Percentiles rank a stretch among this genome's conserved stretches.
phyloP scores from a whole-genome alignment of 2,888 invertebrate species.

The Alsophila aescularia region DNA sequence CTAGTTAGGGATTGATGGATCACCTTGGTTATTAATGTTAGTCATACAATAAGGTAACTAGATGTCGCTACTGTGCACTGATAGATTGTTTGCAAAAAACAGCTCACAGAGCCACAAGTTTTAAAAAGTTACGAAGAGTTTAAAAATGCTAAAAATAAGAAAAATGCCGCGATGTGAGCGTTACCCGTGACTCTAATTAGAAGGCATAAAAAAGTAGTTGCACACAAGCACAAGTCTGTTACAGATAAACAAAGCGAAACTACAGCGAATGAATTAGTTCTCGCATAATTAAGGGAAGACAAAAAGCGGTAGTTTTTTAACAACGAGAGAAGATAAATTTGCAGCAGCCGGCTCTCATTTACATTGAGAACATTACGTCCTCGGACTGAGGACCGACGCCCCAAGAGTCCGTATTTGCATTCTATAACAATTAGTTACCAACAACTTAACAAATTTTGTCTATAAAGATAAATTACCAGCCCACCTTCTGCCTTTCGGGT shows the following conservation, averaged over 20 bases:
- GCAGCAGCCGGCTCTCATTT: constrained; percentile 60
- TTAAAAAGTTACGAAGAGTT: no score
- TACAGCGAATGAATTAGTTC: constrained; percentile 37
- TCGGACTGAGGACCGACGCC: constrained; percentile 56
- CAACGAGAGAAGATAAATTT: constrained; percentile 57
- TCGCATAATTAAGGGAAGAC: constrained; percentile 37
- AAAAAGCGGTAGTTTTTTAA: constrained; percentile 43
- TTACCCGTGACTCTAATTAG: no score
- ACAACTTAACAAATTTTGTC: constrained; percentile 68
- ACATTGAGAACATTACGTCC: constrained; percentile 70
- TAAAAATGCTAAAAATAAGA: no score
- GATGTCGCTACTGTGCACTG: no score
- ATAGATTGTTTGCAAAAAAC: no score
- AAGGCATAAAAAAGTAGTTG: constrained; percentile 2
- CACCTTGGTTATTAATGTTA: no score
- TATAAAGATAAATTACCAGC: constrained; percentile 45
- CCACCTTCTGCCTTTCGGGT: constrained; percentile 22
- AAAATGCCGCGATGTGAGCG: no score
- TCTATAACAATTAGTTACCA: constrained; percentile 73
- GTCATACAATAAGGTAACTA: no score
- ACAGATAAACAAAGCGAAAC: constrained; percentile 32
- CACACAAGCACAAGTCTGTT: neutral
- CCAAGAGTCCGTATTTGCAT: constrained; percentile 67
- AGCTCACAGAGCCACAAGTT: no score
- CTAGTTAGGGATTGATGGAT: no score